phyloP scores from a whole-genome alignment of 2,888 invertebrate genomes.

The Chydorus sphaericus region DNA sequence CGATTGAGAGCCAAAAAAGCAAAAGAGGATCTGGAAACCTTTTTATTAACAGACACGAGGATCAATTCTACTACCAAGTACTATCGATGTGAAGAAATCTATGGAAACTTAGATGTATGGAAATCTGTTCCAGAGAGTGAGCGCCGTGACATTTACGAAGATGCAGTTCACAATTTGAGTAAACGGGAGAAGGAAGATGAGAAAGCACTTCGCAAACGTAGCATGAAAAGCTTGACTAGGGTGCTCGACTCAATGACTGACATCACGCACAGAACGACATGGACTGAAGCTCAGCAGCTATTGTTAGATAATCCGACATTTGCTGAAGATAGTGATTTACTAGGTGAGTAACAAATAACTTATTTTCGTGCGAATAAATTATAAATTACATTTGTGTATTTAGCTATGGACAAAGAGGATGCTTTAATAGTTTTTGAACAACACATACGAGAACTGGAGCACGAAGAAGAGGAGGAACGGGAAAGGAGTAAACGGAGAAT shows the following conservation, averaged over 20 bases:
- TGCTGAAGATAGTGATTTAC: conserved; percentile 75
- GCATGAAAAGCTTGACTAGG: conserved; percentile 86
- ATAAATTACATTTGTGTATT: conserved; percentile 14
- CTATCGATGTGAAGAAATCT: conserved; percentile 80
- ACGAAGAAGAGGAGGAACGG: conserved; percentile 76
- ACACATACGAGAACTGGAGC: conserved; percentile 84
- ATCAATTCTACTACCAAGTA: conserved; percentile 85
- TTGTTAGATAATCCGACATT: conserved; percentile 83
- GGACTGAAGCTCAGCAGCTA: conserved; percentile 95
- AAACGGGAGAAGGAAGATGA: conserved; percentile 93
- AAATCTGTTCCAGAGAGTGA: conserved; percentile 79
- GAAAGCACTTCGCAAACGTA: conserved; percentile 75
- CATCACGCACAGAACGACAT: conserved; percentile 83
- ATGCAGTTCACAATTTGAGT: conserved; percentile 78
- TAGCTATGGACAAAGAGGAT: conserved; percentile 95
- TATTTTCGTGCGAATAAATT: not conserved
- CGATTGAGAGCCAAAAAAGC: conserved; percentile 79
- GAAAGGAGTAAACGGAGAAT: conserved; percentile 75
- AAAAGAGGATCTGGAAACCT: conserved; percentile 90
- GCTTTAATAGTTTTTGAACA: conserved; percentile 96
- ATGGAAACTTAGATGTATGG: conserved; percentile 70
- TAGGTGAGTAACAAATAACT: conserved; percentile 34
- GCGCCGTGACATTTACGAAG: conserved; percentile 88
- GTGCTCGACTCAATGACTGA: conserved; percentile 91
- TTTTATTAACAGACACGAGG: conserved; percentile 64